phyloP scores from a whole-genome alignment of 2,888 invertebrate genomes.

The Trisateles emortualis region DNA sequence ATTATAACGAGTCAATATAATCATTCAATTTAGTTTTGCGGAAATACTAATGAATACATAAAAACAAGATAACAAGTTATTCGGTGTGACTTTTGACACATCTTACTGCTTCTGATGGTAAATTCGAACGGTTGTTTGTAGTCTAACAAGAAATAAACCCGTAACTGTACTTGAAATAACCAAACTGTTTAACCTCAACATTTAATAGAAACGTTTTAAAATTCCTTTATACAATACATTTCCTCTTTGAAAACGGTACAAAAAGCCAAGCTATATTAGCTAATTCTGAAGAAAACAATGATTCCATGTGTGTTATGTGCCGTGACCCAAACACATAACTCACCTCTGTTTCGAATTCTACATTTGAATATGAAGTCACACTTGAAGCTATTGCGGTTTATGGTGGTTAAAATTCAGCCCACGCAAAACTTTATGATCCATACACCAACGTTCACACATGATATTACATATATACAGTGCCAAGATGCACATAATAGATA shows the following conservation, averaged over 20 bases:
- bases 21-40: neutral
- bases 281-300: constrained; percentile 2
- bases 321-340: constrained; percentile 9
- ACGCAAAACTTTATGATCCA: constrained; percentile 21
- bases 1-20: neutral
- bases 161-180: neutral
- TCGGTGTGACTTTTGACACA: neutral
- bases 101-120: neutral
- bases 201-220: neutral
- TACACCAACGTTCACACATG: constrained; percentile 14
- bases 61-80: too few species aligned
- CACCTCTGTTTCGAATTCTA: constrained; percentile 8
- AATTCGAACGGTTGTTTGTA: neutral
- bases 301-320: neutral
- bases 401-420: constrained; percentile 9
- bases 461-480: constrained; percentile 14
- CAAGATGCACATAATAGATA: constrained; percentile 18
- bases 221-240: neutral
- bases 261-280: neutral
- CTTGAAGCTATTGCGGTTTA: constrained; percentile 5
- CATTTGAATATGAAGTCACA: constrained; percentile 15
- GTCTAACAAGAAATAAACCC: neutral
- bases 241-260: neutral
- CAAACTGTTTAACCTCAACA: neutral
- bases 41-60: neutral